These are phyloP conservation scores for Tribolium freemani DNA, from an alignment of 2,888 invertebrate species.

Conservation along the genomic window DNA sequence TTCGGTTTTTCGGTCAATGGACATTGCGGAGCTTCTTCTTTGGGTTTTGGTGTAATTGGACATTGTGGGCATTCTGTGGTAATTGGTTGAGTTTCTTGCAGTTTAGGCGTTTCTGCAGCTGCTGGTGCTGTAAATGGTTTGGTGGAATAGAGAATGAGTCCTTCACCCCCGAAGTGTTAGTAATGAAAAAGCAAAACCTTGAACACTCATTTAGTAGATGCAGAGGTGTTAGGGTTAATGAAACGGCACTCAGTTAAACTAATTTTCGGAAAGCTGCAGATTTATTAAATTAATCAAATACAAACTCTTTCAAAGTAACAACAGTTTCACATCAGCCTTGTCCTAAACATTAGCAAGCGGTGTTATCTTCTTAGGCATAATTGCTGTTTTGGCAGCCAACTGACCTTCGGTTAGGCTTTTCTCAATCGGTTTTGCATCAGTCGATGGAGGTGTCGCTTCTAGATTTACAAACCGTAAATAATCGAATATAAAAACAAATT, in stretches of 20 bases:
- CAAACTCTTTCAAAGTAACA: conserved; percentile 11
- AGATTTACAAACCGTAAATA: conserved; percentile 42
- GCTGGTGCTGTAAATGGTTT: conserved; percentile 8
- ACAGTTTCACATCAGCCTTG: neutral
- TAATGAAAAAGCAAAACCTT: neutral
- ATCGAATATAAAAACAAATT: neutral
- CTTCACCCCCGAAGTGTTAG: neutral
- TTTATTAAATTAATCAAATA: conserved; percentile 27
- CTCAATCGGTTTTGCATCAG: conserved; percentile 60
- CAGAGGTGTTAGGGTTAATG: neutral
- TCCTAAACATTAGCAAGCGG: conserved; percentile 22
- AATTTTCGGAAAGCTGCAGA: conserved; percentile 18
- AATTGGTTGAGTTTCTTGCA: conserved; percentile 8
- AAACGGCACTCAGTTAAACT: conserved; percentile 1
- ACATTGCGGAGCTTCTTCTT: conserved; percentile 52
- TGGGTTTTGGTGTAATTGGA: conserved; percentile 4
- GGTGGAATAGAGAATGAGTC: neutral
- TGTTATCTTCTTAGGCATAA: conserved; percentile 32
- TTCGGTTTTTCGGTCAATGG: conserved; percentile 59
- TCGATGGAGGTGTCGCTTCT: conserved; percentile 48
- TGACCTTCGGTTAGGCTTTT: conserved; percentile 49
- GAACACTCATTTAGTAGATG: neutral
- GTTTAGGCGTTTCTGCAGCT: conserved; percentile 2
- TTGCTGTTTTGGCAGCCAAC: conserved; percentile 35
- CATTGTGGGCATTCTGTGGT: neutral